Evolutionary conservation across 2,888 invertebrate genomes (phyloP).

Genomic region (Melanophora roralis): DNA sequence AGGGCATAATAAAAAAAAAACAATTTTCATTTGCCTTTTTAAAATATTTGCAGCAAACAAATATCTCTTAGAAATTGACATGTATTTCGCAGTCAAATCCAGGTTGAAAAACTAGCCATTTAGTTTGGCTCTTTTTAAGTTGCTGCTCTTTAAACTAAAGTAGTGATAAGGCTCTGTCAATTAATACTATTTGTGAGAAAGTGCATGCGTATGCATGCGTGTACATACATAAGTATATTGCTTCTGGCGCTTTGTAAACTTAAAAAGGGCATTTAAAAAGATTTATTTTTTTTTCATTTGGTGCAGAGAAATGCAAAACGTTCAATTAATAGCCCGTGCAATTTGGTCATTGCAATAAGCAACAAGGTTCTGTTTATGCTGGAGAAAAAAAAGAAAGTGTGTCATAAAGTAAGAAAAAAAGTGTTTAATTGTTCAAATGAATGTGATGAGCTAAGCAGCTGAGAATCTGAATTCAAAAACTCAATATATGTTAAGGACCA

Average conservation of each 20-base stretch:
- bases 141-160: conserved; percentile 1
- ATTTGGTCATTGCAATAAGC: not conserved
- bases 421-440: too few relatives aligned
- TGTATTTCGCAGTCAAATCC: conserved; percentile 1
- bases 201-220: not conserved
- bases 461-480: too few relatives aligned
- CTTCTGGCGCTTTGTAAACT: not conserved
- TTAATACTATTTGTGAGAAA: not conserved
- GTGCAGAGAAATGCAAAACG: not conserved
- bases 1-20: too few relatives aligned
- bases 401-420: too few relatives aligned
- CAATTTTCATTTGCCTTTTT: too few relatives aligned
- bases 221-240: not conserved
- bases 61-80: not conserved
- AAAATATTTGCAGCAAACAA: too few relatives aligned
- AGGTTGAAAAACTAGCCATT: conserved; percentile 14
- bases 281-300: not conserved
- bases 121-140: conserved; percentile 2
- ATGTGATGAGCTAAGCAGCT: too few relatives aligned
- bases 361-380: not conserved
- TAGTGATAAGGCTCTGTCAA: conserved; percentile 7
- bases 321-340: not conserved
- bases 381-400: not conserved
- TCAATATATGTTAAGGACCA: too few relatives aligned
- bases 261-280: not conserved